Evolutionary conservation across 1,140 invertebrate species (phyloP).

Genomic region (Campodea augens): DNA sequence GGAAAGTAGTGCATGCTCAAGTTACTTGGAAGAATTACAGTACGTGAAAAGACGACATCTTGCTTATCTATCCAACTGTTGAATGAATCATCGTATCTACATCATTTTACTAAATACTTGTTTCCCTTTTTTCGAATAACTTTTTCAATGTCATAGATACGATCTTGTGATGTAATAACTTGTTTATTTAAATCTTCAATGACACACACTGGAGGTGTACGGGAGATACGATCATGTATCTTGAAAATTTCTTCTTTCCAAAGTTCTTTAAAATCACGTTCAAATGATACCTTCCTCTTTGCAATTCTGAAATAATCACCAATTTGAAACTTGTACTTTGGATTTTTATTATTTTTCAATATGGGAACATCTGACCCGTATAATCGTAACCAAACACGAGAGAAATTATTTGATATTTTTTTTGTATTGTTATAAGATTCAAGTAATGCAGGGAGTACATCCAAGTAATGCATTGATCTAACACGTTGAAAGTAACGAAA

Average conservation of each 20-base stretch:
- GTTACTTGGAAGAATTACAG: background rate
- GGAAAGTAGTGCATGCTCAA: background rate
- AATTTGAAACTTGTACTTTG: background rate
- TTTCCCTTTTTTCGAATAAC: background rate
- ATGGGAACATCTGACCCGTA: constrained; percentile 2
- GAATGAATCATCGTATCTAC: background rate
- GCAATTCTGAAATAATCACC: background rate
- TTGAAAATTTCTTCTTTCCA: background rate
- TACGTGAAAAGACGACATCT: background rate
- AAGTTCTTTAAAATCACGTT: background rate
- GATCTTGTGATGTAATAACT: background rate
- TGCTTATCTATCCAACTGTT: background rate
- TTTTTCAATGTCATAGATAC: background rate
- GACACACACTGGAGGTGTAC: background rate
- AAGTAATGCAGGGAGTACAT: constrained; percentile 5
- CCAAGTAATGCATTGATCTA: constrained; percentile 3
- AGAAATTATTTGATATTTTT: constrained; percentile 10
- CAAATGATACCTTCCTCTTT: background rate
- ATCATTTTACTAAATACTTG: background rate
- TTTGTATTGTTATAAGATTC: constrained; percentile 9
- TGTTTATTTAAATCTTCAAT: background rate
- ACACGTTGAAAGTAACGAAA: constrained; percentile 6
- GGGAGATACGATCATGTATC: background rate
- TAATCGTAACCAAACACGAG: constrained; percentile 10
- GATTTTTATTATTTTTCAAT: background rate